Base-by-base conservation (phyloP, 2,888 invertebrate genomes). In the Exocentrus adspersus region DNA sequence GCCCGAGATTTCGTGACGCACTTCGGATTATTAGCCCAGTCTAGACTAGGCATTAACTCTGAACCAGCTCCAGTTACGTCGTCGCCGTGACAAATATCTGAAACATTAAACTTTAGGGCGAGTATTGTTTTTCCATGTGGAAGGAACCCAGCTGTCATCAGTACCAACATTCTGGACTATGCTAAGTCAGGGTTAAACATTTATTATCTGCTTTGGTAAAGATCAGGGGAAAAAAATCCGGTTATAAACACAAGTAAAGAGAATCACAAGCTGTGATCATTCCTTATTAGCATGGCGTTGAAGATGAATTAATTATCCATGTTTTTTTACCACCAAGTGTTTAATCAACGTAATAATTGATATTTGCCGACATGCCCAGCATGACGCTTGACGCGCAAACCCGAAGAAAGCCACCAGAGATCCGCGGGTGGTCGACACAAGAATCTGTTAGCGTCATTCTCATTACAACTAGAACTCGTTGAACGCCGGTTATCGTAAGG, bases 11-110 rank as follows among this genome's bases (percentile, higher is more conserved):
- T 43, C 19, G 24, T 58, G 56, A 59, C 72, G 69, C 69, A 75
- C 72, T 68, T 72, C 60, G 70, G 72, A 72, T 71, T 73, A 71
- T 70, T 70, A 70, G 68, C 45, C 66, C 50, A 70, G 73, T 74
- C 75, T 74, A 74, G 75, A 75, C 75, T 48, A 60, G 59, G 68
- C 61, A 65, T 70, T 67, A 71, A 53, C 32, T 57, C 43, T 24
- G 51, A 64, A 67, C 28, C 61, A 54, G 60, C 63, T 61, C 69
- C 42, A 32, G 67, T 69, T 65, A 60, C 67, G 46, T 46, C 45
- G 24, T 46, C 67, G 46, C 32, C 45, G 24, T 46, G 57, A 57
- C 57, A 57, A 57, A 57, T 56, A 57, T 32, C 32, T 57, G 57
- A 57, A 57, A 57, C 32, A 12, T 32, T 57, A 57, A 45, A 46